Evolutionary conservation across 1,140 invertebrate genomes (phyloP), one percentile per base, ranked within the genome.

Genomic region (Choristoneura fumiferana): DNA sequence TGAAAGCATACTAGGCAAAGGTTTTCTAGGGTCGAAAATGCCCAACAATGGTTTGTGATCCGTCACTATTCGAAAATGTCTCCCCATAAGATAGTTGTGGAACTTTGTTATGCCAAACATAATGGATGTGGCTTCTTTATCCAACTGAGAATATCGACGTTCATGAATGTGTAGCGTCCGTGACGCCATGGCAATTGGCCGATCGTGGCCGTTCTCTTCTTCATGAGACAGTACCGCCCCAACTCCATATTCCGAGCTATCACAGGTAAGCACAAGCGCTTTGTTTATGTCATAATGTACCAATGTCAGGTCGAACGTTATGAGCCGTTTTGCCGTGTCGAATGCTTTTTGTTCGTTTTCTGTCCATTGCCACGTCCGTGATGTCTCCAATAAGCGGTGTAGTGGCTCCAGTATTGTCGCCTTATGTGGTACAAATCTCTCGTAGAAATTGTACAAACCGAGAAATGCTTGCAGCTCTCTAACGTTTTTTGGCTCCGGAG

Each of bases 1-100:
- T 52, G 67, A 73, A 6, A 79, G 55, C 43, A 87, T 73, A 54
- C 72, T 55, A 49, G 72, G 62, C 35, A 84, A 80, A 8, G 76
- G 52, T 49, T 43, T 60, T 53, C 81, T 76, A 1, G 69, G 60
- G 4, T 80, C 74, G 60, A 91, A 90, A 17, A 91, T 81, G 6
- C 66, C 64, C 0, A 83, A 13, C 4, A 92, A 62, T 1, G 89
- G 90, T 58, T 89, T 82, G 54, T 91, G 91, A 64, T 91, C 91
- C 0, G 33, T 34, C 33, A 34, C 33, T 5, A 34, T 34, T 34
- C 4, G 4, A 34, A 34, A 34, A 34, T 4, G 9, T 5, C 33
- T 4, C 4, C 33, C 33, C 4, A 34, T 34, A 4, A 34, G 9
- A 34, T 34, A 34, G 9, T 34, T 34, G 33, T 34, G 33, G 33